Base-by-base conservation (phyloP, 2,113 vertebrate genomes). In the Syngnathus typhle region DNA sequence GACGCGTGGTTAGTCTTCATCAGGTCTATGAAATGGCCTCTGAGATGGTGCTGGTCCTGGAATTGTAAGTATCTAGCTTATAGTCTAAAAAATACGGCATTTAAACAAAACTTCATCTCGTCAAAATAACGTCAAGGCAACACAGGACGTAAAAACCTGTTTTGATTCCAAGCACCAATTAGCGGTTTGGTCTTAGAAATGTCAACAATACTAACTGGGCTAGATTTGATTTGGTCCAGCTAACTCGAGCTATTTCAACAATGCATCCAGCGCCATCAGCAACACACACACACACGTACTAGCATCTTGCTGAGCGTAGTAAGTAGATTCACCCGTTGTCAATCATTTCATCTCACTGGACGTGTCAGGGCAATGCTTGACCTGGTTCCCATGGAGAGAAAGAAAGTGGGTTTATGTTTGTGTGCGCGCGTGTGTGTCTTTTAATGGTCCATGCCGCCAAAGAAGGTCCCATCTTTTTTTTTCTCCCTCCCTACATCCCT, bases 21-120 rank as follows among this genome's bases (percentile, higher is more conserved):
- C 83, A 87, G 52, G 90, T 91, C 63, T 92, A 90, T 5, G 91
- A 92, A 81, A 90, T 89, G 75, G 63, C 87, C 19, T 87, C 87
- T 1, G 90, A 92, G 85, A 92, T 92, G 88, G 90, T 91, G 64
- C 87, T 92, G n/a, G 89, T 92, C 49, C 82, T 92, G 27, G 90
- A 92, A 67, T 92, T 88, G 91, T 92, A 67, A 92, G 91, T 88
- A 76, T 67, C 43, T 4, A 18, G 21, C 27, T n/a, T 8, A 46
- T 13, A 16, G 13, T 32, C 39, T 9, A 41, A 41, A 41, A 41
- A 41, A 32, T 32, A 32, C 27, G 27, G 27, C 27, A 32, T 32
- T 32, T 32, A 32, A 32, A 32, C 27, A 3, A 32, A 32, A 32
- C 27, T 32, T 32, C 27, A 32, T 32, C 27, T 3, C 3, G 27